Percentiles rank a stretch among this genome's conserved stretches.
phyloP scores from a whole-genome alignment of 1,140 invertebrate species.

The Penaeus japonicus region DNA sequence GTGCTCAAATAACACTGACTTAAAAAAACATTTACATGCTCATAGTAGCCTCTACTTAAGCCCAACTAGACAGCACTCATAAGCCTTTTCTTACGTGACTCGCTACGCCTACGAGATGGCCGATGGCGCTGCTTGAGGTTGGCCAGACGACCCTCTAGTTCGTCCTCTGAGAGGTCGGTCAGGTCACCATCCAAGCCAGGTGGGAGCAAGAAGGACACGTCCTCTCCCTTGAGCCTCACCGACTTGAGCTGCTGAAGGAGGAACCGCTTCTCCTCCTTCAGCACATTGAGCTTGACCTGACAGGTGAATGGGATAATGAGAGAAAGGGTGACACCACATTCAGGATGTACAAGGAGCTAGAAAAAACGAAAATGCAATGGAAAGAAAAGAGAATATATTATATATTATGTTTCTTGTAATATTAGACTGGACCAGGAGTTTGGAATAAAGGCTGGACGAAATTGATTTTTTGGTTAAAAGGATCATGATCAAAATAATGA shows the following conservation, averaged over 20 bases:
- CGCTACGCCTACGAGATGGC: slow-evolving; percentile 14
- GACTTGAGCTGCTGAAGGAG: slow-evolving; percentile 69
- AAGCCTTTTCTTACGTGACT: slow-evolving; percentile 37
- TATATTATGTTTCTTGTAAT: too few species aligned
- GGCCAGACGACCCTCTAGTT: slow-evolving; percentile 25
- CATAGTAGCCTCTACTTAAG: neutral
- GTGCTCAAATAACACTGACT: neutral
- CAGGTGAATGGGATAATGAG: slow-evolving; percentile 35
- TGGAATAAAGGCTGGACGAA: too few species aligned
- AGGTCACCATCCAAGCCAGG: slow-evolving; percentile 30
- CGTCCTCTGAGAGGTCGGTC: slow-evolving; percentile 42
- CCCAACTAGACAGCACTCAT: neutral
- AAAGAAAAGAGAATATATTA: too few species aligned
- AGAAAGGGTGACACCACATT: neutral
- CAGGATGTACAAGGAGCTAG: too few species aligned
- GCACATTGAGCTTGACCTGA: slow-evolving; percentile 74
- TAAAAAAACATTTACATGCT: neutral
- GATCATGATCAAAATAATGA: too few species aligned
- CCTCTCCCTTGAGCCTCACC: neutral
- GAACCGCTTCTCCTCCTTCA: slow-evolving; percentile 79
- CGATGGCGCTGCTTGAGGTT: neutral
- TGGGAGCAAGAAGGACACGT: neutral
- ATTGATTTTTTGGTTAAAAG: too few species aligned
- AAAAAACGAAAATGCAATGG: too few species aligned
- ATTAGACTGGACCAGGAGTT: too few species aligned